phyloP scores from a whole-genome alignment of 2,113 vertebrate species.

The Cyprinodon variegatus region DNA sequence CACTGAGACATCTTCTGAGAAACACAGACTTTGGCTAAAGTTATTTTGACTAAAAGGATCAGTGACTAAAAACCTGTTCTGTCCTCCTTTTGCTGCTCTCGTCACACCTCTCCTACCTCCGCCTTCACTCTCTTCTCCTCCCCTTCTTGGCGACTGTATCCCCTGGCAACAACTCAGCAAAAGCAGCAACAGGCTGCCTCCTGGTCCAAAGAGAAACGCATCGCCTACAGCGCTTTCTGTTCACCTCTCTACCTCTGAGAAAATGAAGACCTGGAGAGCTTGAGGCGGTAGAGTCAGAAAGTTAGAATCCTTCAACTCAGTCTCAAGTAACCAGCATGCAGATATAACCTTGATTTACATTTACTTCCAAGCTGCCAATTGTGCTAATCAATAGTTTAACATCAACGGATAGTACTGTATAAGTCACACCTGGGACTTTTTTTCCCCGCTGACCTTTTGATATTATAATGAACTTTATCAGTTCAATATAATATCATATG shows the following conservation, averaged over 20 bases:
- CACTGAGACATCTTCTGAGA: background rate
- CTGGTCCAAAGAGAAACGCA: slow-evolving; percentile 26
- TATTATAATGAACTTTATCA: background rate
- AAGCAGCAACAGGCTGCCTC: slow-evolving; percentile 59
- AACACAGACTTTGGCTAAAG: background rate
- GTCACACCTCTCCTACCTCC: slow-evolving; percentile 55
- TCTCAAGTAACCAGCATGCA: background rate
- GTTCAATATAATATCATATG: too few relatives aligned
- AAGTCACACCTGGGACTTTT: too few relatives aligned
- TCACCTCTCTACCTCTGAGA: background rate
- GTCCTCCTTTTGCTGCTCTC: slow-evolving; percentile 40
- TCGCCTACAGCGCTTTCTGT: slow-evolving; percentile 7
- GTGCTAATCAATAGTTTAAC: background rate
- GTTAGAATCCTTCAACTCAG: background rate
- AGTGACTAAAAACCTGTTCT: background rate
- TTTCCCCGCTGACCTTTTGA: too few relatives aligned
- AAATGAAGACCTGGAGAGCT: background rate
- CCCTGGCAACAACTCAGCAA: slow-evolving; percentile 69
- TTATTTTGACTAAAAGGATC: slow-evolving; percentile 16
- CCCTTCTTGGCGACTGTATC: slow-evolving; percentile 47
- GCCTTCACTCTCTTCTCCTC: background rate
- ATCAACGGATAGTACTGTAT: too few relatives aligned
- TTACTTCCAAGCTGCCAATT: background rate
- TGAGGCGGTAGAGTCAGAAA: background rate
- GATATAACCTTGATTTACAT: background rate